Conservation (phyloP, 1,140 invertebrate genomes). For the Panagrolaimus sp. region DNA sequence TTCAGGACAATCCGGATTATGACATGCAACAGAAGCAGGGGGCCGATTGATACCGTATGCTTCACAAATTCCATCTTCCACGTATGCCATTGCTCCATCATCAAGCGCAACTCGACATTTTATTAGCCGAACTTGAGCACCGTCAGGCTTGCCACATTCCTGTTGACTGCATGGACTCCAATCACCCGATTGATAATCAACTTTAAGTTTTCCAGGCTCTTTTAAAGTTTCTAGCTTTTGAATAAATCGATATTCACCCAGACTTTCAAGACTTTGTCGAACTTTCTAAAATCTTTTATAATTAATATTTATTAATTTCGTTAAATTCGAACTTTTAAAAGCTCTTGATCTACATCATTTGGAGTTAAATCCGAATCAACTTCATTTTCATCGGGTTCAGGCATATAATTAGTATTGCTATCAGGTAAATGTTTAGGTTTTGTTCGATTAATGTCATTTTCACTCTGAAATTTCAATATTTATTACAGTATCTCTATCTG, state of each 20-base stretch:
- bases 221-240: constrained; percentile 32
- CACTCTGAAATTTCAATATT: background rate
- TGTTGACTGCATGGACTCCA: constrained; percentile 45
- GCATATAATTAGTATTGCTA: constrained; percentile 16
- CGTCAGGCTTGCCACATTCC: constrained; percentile 42
- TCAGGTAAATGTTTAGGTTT: background rate
- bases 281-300: background rate
- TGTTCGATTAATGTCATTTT: constrained; percentile 10
- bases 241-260: constrained; percentile 27
- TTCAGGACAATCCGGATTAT: constrained; percentile 40
- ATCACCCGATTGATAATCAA: constrained; percentile 47
- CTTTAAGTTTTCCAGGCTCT: constrained; percentile 30
- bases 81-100: constrained; percentile 23
- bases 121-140: constrained; percentile 25
- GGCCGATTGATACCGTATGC: constrained; percentile 42
- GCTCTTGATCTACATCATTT: constrained; percentile 20
- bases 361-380: constrained; percentile 15
- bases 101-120: constrained; percentile 7
- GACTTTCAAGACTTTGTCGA: constrained; percentile 28
- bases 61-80: constrained; percentile 53
- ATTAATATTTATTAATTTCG: background rate
- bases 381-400: background rate
- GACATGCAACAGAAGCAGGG: constrained; percentile 39
- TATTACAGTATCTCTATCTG: background rate
- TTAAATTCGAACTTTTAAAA: background rate